A percentile compares a stretch with the other conserved stretches of the same genome.
These are phyloP conservation scores for Acanthurus leucopareius DNA, from an alignment of 2,797 vertebrate genomes.

Conservation along the genomic window DNA sequence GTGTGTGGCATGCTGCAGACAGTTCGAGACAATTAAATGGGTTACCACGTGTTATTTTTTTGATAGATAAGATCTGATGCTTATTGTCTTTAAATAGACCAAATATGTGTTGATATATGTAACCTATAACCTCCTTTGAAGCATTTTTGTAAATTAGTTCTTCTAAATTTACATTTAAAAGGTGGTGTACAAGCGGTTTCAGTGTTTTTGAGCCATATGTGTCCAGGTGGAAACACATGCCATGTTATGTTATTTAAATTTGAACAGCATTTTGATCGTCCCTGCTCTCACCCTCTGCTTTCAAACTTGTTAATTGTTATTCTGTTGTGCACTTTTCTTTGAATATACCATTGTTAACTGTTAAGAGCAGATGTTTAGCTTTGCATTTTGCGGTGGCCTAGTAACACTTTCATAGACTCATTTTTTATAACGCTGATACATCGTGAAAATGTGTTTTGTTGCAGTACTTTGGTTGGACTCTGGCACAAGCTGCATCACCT, in stretches of 20 bases:
- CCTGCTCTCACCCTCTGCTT: constrained; percentile 14
- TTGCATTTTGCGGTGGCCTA: no score
- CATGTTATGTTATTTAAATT: background rate
- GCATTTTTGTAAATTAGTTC: background rate
- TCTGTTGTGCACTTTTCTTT: background rate
- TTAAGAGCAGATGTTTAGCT: background rate
- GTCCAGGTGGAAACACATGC: background rate
- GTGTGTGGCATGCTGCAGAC: constrained; percentile 29
- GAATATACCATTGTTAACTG: constrained; percentile 4
- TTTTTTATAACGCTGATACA: background rate
- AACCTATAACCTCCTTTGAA: background rate
- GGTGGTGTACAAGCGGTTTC: background rate
- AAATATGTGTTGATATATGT: background rate
- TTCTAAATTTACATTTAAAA: background rate
- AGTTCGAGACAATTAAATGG: constrained; percentile 33
- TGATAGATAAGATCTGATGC: constrained; percentile 3
- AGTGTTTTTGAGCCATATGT: background rate
- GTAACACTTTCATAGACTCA: background rate
- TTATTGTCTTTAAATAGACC: background rate
- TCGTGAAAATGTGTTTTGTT: background rate
- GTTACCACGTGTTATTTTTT: constrained; percentile 5
- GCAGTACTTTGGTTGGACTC: background rate
- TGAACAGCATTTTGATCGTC: background rate
- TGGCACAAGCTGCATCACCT: background rate
- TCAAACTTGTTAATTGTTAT: constrained; percentile 5